Evolutionary conservation across 2,113 vertebrate species (phyloP).

Genomic region (Vimba vimba): DNA sequence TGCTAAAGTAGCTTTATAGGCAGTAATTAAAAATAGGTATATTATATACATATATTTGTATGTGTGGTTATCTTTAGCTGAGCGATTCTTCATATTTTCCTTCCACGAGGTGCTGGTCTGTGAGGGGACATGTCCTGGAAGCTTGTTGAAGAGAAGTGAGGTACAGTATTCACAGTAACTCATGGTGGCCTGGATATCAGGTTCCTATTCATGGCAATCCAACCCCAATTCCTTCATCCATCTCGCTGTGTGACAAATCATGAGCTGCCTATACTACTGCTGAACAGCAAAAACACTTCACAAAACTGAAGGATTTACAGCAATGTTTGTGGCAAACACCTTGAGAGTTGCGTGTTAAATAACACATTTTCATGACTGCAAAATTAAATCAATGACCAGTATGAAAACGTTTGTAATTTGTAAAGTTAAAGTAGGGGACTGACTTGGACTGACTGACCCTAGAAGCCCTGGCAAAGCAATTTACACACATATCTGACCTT

Average conservation of each 20-base stretch:
- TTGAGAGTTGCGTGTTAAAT: not conserved
- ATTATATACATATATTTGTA: not conserved
- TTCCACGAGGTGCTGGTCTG: constrained; percentile 18
- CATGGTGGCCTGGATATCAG: constrained; percentile 53
- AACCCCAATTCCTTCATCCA: constrained; percentile 37
- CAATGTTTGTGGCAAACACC: not conserved
- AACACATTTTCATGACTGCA: not conserved
- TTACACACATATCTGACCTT: not conserved
- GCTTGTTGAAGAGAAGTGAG: constrained; percentile 28
- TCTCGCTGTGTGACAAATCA: constrained; percentile 54
- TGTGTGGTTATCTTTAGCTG: constrained; percentile 43
- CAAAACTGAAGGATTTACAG: constrained; percentile 29
- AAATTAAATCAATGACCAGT: not conserved
- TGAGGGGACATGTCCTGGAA: constrained; percentile 10
- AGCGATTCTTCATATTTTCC: constrained; percentile 29
- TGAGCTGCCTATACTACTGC: constrained; percentile 44
- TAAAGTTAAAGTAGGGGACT: not conserved
- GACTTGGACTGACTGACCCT: not conserved
- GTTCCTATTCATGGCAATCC: constrained; percentile 51
- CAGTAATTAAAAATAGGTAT: not conserved
- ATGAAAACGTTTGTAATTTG: not conserved
- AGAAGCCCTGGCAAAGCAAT: not conserved
- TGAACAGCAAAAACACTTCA: not conserved
- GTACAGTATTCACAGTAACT: constrained; percentile 56
- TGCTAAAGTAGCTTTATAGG: not conserved